Base-by-base conservation (phyloP, 2,113 vertebrate species). In the Opisthocomus hoazin region DNA sequence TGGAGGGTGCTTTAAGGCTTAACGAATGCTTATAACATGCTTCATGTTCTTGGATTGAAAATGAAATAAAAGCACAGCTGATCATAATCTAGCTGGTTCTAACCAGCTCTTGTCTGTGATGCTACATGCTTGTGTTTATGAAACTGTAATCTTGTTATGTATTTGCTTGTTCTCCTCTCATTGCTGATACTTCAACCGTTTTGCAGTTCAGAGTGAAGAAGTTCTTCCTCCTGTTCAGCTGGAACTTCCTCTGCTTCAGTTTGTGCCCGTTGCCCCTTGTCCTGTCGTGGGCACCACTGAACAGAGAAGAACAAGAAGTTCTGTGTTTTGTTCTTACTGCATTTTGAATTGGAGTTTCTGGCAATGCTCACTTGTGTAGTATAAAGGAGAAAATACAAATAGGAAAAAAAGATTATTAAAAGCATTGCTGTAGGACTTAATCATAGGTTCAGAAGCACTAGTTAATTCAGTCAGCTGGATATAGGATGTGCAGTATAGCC, bases 11-110 rank as follows among this genome's bases (percentile, higher is more conserved):
- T 93, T 86, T 84, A 84, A 80, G 74, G 89, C 84, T 90, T 93
- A 84, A 71, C 84, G 80, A 94, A 75, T 84, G 80, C 48, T 93
- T 82, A 39, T 60, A 53, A 45, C 14, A 11, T 84, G 83, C 69
- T 95, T 92, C 46, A 34, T 96, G 48, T 91, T 87, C 54, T 73
- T 79, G 91, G 89, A 87, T 94, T 94, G 87, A 94, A 90, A 92
- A 89, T 20, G 61, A 29, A 82, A 87, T 94, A 83, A 87, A 93
- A 93, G 81, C 89, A 65, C 32, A 50, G 50, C 77, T 95, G 94
- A 96, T 91, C 41, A 36, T 94, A 91, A 90, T 93, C 91, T 92
- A 46, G 23, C 94, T 89, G 89, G 77, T 76, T 96, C 74, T 91
- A 89, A 80, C 87, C 65, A 66, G 95, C 84, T 92, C 77, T 78